phyloP scores from a whole-genome alignment of 2,797 vertebrate species.

The Ctenopoma kingsleyae region DNA sequence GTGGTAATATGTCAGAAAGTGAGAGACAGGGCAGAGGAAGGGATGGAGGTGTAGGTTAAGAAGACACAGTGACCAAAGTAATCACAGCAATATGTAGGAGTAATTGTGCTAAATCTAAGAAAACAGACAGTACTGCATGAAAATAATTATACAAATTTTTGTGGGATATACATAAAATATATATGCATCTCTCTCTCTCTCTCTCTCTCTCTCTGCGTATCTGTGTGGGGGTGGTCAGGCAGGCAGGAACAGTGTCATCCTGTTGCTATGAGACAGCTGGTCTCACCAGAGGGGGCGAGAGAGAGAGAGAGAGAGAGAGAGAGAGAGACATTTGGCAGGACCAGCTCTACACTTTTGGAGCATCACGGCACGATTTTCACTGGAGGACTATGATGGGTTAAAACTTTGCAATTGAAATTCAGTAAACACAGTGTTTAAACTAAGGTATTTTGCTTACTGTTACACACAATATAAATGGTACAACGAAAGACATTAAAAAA shows the following conservation, averaged over 20 bases:
- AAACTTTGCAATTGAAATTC: conserved; percentile 4
- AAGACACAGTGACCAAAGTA: neutral
- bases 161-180: conserved; percentile 9
- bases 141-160: conserved; percentile 12
- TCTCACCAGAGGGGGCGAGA: conserved; percentile 62
- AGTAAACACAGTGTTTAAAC: conserved; percentile 3
- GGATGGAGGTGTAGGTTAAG: neutral
- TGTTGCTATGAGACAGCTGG: conserved; percentile 79
- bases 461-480: neutral
- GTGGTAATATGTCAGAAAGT: neutral
- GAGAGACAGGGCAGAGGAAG: neutral
- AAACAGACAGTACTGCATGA: neutral
- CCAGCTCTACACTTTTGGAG: conserved; percentile 31
- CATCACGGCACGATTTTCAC: conserved; percentile 13
- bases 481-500: neutral
- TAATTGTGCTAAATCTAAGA: neutral
- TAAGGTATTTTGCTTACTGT: neutral
- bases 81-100: neutral
- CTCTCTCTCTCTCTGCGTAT: neutral
- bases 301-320: conserved; percentile 13
- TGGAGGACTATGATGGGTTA: conserved; percentile 21
- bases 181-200: neutral
- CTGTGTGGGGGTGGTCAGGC: conserved; percentile 56
- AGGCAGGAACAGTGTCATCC: conserved; percentile 63
- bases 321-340: conserved; percentile 24